phyloP scores from a whole-genome alignment of 2,113 vertebrate genomes.

The Muscicapa adusta region DNA sequence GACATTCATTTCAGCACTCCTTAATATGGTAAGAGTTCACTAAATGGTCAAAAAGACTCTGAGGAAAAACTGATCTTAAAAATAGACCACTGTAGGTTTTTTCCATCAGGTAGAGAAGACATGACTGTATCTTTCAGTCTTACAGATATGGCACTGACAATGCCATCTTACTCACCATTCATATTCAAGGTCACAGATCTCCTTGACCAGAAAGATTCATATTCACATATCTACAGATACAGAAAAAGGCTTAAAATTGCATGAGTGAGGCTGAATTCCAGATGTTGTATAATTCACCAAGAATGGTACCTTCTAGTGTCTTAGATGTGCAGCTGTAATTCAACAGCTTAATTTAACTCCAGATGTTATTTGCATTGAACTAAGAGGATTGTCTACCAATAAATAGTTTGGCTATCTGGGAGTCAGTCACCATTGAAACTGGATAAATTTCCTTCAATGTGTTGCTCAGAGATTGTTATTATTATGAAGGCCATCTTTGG shows the following conservation, averaged over 20 bases:
- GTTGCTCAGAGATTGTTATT: not conserved
- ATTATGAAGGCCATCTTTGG: not conserved
- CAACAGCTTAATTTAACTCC: not conserved
- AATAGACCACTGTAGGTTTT: not conserved
- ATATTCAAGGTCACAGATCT: not conserved
- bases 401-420: not conserved
- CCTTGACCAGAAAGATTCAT: not conserved
- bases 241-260: not conserved
- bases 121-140: not conserved
- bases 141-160: not conserved
- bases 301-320: not conserved
- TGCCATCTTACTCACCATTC: not conserved
- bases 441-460: not conserved
- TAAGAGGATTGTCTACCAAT: not conserved
- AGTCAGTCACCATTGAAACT: not conserved
- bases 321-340: not conserved
- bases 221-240: not conserved
- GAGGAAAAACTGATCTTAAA: not conserved
- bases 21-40: not conserved
- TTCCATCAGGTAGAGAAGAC: not conserved
- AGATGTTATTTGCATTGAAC: not conserved
- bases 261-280: not conserved
- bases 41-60: not conserved
- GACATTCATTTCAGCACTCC: not conserved
- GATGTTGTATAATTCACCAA: not conserved